phyloP scores from a whole-genome alignment of 1,140 invertebrate genomes.

The Platyura marginata region DNA sequence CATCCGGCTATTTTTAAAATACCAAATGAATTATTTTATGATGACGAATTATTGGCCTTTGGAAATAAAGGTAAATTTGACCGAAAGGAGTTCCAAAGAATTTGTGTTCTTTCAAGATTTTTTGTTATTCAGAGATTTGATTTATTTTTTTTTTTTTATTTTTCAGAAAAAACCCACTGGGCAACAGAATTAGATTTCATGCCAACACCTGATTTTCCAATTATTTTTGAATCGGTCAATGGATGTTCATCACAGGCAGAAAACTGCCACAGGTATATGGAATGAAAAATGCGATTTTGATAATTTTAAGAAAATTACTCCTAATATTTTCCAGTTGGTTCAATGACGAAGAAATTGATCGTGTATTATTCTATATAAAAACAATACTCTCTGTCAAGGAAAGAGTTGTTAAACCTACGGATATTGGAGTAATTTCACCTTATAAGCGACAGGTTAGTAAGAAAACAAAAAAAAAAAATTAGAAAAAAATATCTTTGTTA shows the following conservation, averaged over 20 bases:
- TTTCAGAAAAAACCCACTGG: background rate
- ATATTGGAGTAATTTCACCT: background rate
- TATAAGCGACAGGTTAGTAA: background rate
- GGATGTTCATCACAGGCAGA: background rate
- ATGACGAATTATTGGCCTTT: background rate
- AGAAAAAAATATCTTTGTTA: background rate
- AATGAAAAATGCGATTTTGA: background rate
- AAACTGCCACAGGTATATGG: background rate
- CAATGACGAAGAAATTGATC: background rate
- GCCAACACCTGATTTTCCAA: background rate
- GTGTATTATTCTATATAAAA: background rate
- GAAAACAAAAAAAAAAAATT: too few relatives aligned
- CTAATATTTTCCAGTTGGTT: background rate
- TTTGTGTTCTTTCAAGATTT: background rate
- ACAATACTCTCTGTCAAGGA: background rate
- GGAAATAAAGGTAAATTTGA: background rate
- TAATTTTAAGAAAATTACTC: background rate
- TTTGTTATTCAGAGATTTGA: background rate
- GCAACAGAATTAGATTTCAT: background rate
- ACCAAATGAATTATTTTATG: background rate
- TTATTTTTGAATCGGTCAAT: background rate
- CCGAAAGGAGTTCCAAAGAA: background rate
- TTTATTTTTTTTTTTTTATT: background rate
- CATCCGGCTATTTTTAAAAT: background rate
- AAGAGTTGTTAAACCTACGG: background rate